Base-by-base conservation (phyloP, 2,797 vertebrate species). In the Sebastes dallii region DNA sequence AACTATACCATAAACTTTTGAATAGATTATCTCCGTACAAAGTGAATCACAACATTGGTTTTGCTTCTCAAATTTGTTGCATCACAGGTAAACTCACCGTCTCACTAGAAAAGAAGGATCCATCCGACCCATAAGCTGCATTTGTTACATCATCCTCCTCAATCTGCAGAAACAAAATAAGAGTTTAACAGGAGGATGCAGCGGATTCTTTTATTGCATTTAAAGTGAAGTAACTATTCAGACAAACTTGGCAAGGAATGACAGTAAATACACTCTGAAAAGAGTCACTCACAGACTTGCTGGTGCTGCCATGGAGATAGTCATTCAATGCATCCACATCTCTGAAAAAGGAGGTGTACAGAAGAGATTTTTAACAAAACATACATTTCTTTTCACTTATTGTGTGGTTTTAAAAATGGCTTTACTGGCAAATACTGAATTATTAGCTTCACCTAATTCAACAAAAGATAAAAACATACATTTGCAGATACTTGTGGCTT, bases 291-390 rank as follows among this genome's bases (percentile, higher is more conserved):
- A 99, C 99, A 93, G 97, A 96, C 95, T 99, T 98, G 95, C 94
- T 97, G 94, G 96, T 97, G 94, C 95, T 96, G 95, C 99, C 99
- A 92, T 99, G 99, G 78, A 99, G 97, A 95, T 98, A 99, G 92
- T 99, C 98, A 93, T 99, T 99, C 93, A 99, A 85, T 20, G 98
- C 98, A 92, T 99, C 98, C 86, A 98, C 97, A 95, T 99, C 98
- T 95, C 99, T 99, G 93, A 84, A 86, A 93, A 92, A 42, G 14
- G 1, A 3, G 25, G 39, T 42, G 13, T 2, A 56, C 14, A 69
- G 5, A 75, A 39, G 10, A 64, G 2, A 34, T 10, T 16, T 16
- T 78, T 27, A 29, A 46, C 24, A 20, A 10, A 32, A 56, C 20
- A 74, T 30, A 20, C 9, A 29, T 46, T 16, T 58, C 5, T 72